phyloP scores from a whole-genome alignment of 35 echinoderm and acorn worm genomes.

The Amphiura filiformis region DNA sequence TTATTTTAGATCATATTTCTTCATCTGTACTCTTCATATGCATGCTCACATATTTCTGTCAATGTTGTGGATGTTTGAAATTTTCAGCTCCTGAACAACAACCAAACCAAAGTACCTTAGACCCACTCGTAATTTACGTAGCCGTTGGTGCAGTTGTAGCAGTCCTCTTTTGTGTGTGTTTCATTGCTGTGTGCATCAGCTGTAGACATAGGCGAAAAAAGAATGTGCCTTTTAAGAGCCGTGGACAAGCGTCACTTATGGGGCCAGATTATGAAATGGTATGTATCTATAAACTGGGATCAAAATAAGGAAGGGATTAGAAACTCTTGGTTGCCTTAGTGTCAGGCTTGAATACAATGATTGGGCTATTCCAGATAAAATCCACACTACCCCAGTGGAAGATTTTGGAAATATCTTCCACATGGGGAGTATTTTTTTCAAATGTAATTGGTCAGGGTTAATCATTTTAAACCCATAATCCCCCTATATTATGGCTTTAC shows the following conservation, averaged over 20 bases:
- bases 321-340: neutral
- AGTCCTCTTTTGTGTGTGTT: neutral
- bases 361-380: no score
- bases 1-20: neutral
- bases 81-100: neutral
- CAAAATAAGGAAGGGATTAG: neutral
- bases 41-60: no score
- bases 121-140: neutral
- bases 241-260: neutral
- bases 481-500: no score
- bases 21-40: neutral
- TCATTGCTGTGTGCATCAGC: neutral
- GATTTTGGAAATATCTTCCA: no score
- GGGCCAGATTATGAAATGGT: neutral
- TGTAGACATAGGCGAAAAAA: neutral
- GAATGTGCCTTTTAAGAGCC: neutral
- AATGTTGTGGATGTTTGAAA: no score
- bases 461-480: no score
- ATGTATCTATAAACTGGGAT: neutral
- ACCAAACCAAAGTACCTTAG: neutral
- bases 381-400: no score
- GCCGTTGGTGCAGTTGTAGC: neutral
- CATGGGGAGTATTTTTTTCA: no score
- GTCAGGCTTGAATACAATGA: no score
- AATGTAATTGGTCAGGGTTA: no score